Conservation (phyloP, 2,888 invertebrate genomes). For the Ophioninae sp. region DNA sequence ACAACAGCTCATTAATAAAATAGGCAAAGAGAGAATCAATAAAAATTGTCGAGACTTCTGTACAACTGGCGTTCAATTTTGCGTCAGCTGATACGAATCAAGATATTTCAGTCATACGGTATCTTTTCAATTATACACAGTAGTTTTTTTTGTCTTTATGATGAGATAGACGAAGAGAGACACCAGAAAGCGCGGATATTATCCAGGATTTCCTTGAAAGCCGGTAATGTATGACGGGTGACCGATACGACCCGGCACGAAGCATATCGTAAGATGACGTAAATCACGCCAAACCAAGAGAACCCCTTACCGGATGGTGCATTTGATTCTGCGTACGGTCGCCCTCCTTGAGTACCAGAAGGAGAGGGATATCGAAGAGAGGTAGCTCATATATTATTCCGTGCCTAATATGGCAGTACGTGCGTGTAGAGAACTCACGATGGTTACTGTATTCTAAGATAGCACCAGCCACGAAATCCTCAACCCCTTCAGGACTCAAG, state of each 20-base stretch:
- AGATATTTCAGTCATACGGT: background rate
- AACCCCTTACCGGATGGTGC: constrained; percentile 68
- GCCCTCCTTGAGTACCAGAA: constrained; percentile 25
- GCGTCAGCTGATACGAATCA: constrained; percentile 39
- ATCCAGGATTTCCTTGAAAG: constrained; percentile 51
- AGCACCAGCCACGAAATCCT: constrained; percentile 67
- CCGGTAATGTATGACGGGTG: constrained; percentile 65
- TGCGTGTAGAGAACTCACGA: constrained; percentile 76
- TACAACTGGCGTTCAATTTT: constrained; percentile 31
- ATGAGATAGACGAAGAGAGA: constrained; percentile 5
- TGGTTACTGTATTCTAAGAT: constrained; percentile 67
- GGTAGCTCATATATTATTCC: constrained; percentile 76
- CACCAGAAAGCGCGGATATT: constrained; percentile 36
- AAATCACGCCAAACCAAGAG: constrained; percentile 77
- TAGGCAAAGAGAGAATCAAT: constrained; percentile 16
- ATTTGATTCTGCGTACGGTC: constrained; percentile 51
- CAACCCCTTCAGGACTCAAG: constrained; percentile 52
- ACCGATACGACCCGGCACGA: constrained; percentile 75
- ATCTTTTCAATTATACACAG: background rate
- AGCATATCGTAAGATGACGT: constrained; percentile 77
- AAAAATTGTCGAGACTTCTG: constrained; percentile 21
- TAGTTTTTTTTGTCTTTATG: background rate
- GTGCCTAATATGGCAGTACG: constrained; percentile 78
- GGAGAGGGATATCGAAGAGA: constrained; percentile 31
- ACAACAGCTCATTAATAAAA: constrained; percentile 31